Base-by-base conservation (phyloP, 2,797 vertebrate genomes). In the Amblyraja radiata region DNA sequence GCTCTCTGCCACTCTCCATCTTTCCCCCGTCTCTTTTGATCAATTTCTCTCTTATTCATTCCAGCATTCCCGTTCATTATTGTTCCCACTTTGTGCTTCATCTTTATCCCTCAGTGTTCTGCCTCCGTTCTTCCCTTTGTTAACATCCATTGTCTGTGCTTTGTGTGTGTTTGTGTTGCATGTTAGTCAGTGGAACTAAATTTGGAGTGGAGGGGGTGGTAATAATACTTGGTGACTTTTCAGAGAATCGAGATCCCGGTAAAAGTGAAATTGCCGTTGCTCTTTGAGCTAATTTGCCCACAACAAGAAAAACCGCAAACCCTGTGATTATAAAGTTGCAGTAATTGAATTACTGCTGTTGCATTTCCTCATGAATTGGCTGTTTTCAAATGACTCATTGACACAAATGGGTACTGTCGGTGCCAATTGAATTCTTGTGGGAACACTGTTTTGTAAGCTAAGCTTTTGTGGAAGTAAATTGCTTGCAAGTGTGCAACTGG, bases 361-460 rank as follows among this genome's bases (percentile, higher is more conserved):
- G 32, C 65, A n/a, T 71, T 71, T 71, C 65, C 71, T 71, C 36
- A 36, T 71, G 65, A 71, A 7, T 21, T 13, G 0, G 32, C 18
- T 90, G 65, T 71, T 90, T 71, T 63, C 88, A 68, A 65, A 71
- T 46, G 32, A 90, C 65, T 71, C 32, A 10, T 90, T 71, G 63
- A 16, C 88, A 25, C 71, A 90, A 68, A 90, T 90, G 65, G 16
- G 9, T 25, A 68, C 39, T 36, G 39, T 46, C 36, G n/a, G 10
- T 90, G 25, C n/a, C 88, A 68, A 68, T 6, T 25, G n/a, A 23
- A 73, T 73, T 73, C n/a, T 91, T 91, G 65, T 46, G 88, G 88
- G 65, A 74, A 91, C 36, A 36, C 13, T 91, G 88, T 91, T 73
- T 13, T 71, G 88, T 18, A 39, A 39, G 88, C 65, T 73, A 91